Base-by-base conservation (phyloP, 2,797 vertebrate species). In the Microctenopoma steveboyesi region DNA sequence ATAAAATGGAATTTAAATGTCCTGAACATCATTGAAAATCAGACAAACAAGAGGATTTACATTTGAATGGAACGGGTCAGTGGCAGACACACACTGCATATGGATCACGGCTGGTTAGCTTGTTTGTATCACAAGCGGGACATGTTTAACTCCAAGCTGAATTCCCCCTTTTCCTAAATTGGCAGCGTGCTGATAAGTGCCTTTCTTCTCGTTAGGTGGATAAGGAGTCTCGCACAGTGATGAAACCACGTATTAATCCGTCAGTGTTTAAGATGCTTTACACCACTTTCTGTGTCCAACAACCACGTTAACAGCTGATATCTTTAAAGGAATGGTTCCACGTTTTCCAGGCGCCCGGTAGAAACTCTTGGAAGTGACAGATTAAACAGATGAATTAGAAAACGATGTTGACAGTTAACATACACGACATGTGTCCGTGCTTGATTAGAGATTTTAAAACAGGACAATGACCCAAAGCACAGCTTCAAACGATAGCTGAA, bases 41-140 rank as follows among this genome's bases (percentile, higher is more conserved):
- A 59, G 53, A 62, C 62, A 65, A 79, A 56, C 78, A 62, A 59
- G 74, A 65, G 72, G 76, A 82, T 83, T 84, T 73, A 35, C 66
- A 69, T 78, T 54, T 63, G 51, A 78, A 69, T 40, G 37, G 54
- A 56, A 45, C 51, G 69, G 62, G 77, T 74, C 65, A 43, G 33
- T n/a, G 62, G 52, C 66, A 28, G 46, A 70, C 72, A 35, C 45
- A 14, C 1, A 8, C 70, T 69, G 75, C 74, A 74, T 65, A 46
- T 51, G 74, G 77, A 81, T 82, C 74, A 25, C 72, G 37, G 72
- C 50, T 22, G 57, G 57, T 75, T 15, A 14, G 72, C 62, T 42
- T 54, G 33, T 74, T 60, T 62, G 72, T 64, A 70, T 80, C 49
- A 66, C 40, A 76, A 60, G 45, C 60, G 55, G 57, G 42, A 61